These are phyloP conservation scores for Periparus ater DNA, from an alignment of 2,797 vertebrate genomes.

Conservation along the genomic window DNA sequence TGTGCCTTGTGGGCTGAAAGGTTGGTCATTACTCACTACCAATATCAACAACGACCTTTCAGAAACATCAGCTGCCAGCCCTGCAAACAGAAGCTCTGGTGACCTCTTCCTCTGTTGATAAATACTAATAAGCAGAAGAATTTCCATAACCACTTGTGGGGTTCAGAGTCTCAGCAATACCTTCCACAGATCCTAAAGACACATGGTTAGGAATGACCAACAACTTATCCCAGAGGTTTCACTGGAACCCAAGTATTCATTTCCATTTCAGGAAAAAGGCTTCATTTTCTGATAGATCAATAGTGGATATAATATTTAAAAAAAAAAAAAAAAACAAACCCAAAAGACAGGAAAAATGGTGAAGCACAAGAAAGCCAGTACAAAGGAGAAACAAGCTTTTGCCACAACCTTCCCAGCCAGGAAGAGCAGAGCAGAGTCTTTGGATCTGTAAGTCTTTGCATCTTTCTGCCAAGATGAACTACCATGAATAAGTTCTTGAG, in stretches of 20 bases:
- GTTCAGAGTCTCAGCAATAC: neutral
- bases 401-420: neutral
- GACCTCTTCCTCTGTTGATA: neutral
- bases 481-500: neutral
- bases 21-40: neutral
- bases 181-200: neutral
- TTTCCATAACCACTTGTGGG: neutral
- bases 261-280: neutral
- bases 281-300: neutral
- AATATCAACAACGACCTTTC: neutral
- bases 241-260: neutral
- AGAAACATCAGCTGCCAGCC: neutral
- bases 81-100: neutral
- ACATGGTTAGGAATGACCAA: rapidly evolving
- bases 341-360: rapidly evolving
- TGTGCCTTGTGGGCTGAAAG: neutral
- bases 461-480: neutral
- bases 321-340: no score
- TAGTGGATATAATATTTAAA: neutral
- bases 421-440: neutral
- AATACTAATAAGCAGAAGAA: neutral
- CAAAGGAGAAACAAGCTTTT: neutral
- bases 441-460: neutral
- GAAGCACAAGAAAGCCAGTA: neutral
- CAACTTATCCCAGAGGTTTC: neutral